Percentiles rank a stretch among this genome's conserved stretches.
These are phyloP conservation scores for Laticauda laticaudata DNA, from an alignment of 2,113 vertebrate genomes.

Conservation along the genomic window DNA sequence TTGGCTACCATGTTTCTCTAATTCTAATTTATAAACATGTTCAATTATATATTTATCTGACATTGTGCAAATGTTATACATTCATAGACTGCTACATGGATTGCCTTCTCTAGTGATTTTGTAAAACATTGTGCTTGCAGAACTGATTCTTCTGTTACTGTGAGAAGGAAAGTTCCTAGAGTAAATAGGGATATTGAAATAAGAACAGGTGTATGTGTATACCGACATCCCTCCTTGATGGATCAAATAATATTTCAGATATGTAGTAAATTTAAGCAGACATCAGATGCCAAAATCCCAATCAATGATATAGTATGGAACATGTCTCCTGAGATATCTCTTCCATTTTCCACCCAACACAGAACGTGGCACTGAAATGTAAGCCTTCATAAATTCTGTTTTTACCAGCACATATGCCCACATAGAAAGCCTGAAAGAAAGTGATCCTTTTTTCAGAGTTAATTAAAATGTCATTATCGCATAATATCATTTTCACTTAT, in stretches of 20 bases:
- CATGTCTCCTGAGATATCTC: background rate
- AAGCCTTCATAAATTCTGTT: background rate
- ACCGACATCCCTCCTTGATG: background rate
- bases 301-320: background rate
- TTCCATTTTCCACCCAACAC: background rate
- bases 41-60: background rate
- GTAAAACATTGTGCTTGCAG: background rate
- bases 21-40: slow-evolving; percentile 17
- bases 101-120: background rate
- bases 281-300: background rate
- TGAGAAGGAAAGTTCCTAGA: background rate
- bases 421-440: background rate
- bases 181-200: background rate
- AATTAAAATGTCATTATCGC: background rate
- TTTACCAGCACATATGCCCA: background rate
- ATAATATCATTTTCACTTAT: background rate
- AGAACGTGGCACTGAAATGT: background rate
- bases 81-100: background rate
- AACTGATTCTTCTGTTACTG: background rate
- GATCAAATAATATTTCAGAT: background rate
- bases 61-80: background rate
- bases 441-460: background rate
- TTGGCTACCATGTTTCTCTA: slow-evolving; percentile 35
- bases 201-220: background rate
- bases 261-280: background rate